Conservation (phyloP, 2,797 vertebrate genomes). For the Pteropus rufus region DNA sequence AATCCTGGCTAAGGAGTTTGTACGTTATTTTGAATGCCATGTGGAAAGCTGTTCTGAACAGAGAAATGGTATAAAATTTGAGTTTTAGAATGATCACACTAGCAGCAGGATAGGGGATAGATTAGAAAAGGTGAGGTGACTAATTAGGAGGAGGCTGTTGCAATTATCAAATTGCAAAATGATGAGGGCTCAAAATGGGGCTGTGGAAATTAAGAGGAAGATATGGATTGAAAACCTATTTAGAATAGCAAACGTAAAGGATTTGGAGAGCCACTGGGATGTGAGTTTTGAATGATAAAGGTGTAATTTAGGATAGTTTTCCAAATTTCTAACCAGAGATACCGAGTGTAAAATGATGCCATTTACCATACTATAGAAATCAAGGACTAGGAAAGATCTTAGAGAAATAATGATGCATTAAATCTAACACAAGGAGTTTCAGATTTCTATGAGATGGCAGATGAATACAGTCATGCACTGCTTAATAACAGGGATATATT, state of each 20-base stretch:
- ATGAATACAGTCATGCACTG: not conserved
- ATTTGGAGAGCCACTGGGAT: not conserved
- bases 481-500: not conserved
- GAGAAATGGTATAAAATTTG: not conserved
- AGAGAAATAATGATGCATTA: not conserved
- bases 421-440: not conserved
- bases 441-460: not conserved
- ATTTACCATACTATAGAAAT: not conserved
- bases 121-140: not conserved
- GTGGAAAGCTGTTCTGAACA: not conserved
- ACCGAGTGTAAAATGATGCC: not conserved
- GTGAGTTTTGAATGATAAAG: not conserved
- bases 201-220: not conserved
- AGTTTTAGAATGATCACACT: not conserved
- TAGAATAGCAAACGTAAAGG: not conserved
- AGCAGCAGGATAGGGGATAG: not conserved
- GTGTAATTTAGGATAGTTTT: not conserved
- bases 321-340: not conserved
- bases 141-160: not conserved
- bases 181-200: not conserved
- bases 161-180: not conserved
- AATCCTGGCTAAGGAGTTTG: not conserved
- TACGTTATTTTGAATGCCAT: not conserved
- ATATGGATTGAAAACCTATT: not conserved
- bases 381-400: not conserved